Evolutionary conservation across 2,888 invertebrate species (phyloP).

Genomic region (Oxystoma pomonae): DNA sequence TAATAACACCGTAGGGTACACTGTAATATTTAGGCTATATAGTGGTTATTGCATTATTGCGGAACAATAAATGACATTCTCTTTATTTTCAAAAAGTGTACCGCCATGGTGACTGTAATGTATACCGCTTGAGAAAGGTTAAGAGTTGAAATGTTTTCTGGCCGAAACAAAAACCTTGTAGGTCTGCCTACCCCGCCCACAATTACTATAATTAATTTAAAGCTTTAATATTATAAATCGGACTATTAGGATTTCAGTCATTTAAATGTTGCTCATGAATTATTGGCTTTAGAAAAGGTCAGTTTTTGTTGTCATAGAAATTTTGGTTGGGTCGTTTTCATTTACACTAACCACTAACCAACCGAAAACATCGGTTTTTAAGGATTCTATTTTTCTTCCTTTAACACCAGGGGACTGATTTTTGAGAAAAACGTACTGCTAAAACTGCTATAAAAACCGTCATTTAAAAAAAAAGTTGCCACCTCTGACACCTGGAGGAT

Average conservation of each 20-base stretch:
- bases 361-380: no score
- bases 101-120: not conserved
- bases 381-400: no score
- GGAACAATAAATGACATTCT: not conserved
- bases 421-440: no score
- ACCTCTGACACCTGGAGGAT: no score
- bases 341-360: no score
- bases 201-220: not conserved
- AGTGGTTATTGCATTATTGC: not conserved
- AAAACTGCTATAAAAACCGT: no score
- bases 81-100: not conserved
- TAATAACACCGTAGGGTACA: not conserved
- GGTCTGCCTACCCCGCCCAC: not conserved
- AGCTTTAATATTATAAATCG: not conserved
- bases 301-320: not conserved
- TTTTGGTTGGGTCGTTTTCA: no score
- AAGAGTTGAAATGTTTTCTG: not conserved
- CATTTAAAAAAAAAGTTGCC: no score
- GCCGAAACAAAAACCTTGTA: not conserved
- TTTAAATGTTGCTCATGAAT: not conserved
- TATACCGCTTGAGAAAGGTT: not conserved
- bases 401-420: no score
- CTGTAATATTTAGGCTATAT: not conserved
- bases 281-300: not conserved
- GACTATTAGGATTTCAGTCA: not conserved